Evolutionary conservation across 2,797 vertebrate genomes (phyloP), one percentile per base, ranked within the genome.

Genomic region (Sebastes jordani): DNA sequence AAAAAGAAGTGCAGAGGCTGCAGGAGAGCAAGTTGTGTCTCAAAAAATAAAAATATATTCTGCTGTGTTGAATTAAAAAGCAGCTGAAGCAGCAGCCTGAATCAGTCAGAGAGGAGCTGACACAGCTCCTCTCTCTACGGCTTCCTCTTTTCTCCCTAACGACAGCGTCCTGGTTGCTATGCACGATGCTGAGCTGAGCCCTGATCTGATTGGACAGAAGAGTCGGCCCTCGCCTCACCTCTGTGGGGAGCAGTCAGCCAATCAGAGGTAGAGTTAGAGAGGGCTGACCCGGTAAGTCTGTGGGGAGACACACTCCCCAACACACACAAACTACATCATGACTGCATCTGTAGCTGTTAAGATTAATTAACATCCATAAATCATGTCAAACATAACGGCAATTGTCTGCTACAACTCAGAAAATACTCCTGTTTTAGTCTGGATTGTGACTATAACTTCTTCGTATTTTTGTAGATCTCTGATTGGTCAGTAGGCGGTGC

Each of bases 131-230:
- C 71, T 55, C 25, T 73, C 38, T 55, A 34, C 2, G 38, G 38
- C 38, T 16, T 16, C 42, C 42, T 32, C 76, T 64, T 54, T 78
- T 84, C 76, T 78, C 82, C 86, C 86, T 88, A 30, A 78, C 49
- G 32, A 91, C 86, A 87, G 89, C 86, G 32, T 91, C 87, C 87
- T 23, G 84, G 87, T 92, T 91, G 88, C 87, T 77, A 90, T 63
- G 74, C 55, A 25, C 20, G 27, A 81, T 29, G 16, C 75, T 11
- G 64, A 67, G 78, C 80, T 10, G 36, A 79, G 80, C 22, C 7
- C 11, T 1, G 59, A 59, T 74, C 58, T 66, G 66, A 91, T 89
- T 90, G 92, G 90, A 64, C 8, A 23, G 22, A 29, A n/a, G 20
- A 29, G 65, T 52, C n/a, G 1, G 56, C 46, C 20, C 30, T 46